These are phyloP conservation scores for Bradypodion ventrale DNA, from an alignment of 2,797 vertebrate species.

Conservation along the genomic window DNA sequence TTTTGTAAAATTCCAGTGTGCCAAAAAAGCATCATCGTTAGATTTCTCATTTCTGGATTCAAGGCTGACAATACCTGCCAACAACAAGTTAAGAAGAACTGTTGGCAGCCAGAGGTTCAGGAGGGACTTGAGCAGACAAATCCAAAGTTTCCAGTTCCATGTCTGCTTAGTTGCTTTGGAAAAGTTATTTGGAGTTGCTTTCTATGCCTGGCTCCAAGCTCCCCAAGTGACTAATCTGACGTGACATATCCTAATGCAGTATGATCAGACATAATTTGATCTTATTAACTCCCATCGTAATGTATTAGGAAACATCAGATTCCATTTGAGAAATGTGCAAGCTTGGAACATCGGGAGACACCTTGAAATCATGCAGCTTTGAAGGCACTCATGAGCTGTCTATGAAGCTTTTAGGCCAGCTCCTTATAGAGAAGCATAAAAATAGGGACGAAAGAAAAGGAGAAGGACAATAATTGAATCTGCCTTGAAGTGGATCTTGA, in stretches of 20 bases:
- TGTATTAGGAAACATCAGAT: slow-evolving; percentile 70
- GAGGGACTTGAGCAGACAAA: slow-evolving; percentile 41
- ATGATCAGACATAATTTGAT: slow-evolving; percentile 72
- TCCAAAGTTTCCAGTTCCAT: slow-evolving; percentile 38
- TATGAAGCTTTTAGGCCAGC: slow-evolving; percentile 32
- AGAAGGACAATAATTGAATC: background rate
- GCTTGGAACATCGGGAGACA: slow-evolving; percentile 53
- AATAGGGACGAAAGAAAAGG: background rate
- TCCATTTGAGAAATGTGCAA: slow-evolving; percentile 64
- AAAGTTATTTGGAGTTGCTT: slow-evolving; percentile 67
- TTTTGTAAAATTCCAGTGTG: too few relatives aligned
- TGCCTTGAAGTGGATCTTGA: background rate
- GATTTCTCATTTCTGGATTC: too few relatives aligned
- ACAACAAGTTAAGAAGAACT: too few relatives aligned
- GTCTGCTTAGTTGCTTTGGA: slow-evolving; percentile 60
- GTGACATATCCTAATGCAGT: slow-evolving; percentile 72
- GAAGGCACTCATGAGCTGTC: slow-evolving; percentile 53
- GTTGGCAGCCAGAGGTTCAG: slow-evolving; percentile 7
- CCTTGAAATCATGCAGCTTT: slow-evolving; percentile 56
- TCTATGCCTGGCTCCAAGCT: slow-evolving; percentile 63
- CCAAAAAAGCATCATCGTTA: too few relatives aligned
- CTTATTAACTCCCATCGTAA: slow-evolving; percentile 71
- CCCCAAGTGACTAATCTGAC: slow-evolving; percentile 72
- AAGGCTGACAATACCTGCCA: too few relatives aligned
- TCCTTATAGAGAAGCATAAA: slow-evolving; percentile 7